Conservation (phyloP, 2,888 invertebrate genomes). For the Uloborus plumipes region DNA sequence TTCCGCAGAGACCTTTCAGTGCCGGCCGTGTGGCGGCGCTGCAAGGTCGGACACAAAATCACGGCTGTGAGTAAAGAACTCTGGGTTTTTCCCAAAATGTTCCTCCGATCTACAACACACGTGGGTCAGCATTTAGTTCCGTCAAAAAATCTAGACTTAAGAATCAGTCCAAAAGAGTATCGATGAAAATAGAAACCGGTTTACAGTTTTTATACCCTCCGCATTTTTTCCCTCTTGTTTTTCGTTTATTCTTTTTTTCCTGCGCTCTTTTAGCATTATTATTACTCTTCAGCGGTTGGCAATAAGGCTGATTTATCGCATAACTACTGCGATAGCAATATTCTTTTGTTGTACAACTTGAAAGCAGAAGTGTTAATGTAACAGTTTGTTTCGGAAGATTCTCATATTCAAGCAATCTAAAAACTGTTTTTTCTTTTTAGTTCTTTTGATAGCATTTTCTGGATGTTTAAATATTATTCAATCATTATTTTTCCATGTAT, state of each 20-base stretch:
- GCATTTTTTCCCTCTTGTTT: conserved; percentile 11
- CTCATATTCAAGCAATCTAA: no score
- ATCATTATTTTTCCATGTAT: no score
- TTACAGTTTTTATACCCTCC: conserved; percentile 11
- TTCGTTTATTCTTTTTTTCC: conserved; percentile 28
- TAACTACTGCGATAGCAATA: conserved; percentile 20
- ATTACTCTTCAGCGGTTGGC: conserved; percentile 13
- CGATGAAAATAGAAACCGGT: conserved; percentile 52
- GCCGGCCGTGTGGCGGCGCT: conserved; percentile 38
- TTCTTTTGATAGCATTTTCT: no score
- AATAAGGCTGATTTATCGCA: conserved; percentile 38
- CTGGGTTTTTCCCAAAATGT: conserved; percentile 51
- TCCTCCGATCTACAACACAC: conserved; percentile 34
- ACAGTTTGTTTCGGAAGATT: neutral
- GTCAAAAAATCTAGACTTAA: conserved; percentile 51
- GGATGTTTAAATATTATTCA: no score
- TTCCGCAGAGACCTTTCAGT: conserved; percentile 29
- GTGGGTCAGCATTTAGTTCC: conserved; percentile 56
- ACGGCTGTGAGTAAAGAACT: conserved; percentile 2
- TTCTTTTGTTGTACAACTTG: neutral
- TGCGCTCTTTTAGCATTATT: conserved; percentile 7
- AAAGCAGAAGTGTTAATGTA: neutral
- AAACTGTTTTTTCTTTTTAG: no score
- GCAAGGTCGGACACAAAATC: conserved; percentile 32
- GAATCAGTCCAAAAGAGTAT: conserved; percentile 37